Conservation (phyloP, 2,888 invertebrate species). For the Hirtodrosophila trivittata region DNA sequence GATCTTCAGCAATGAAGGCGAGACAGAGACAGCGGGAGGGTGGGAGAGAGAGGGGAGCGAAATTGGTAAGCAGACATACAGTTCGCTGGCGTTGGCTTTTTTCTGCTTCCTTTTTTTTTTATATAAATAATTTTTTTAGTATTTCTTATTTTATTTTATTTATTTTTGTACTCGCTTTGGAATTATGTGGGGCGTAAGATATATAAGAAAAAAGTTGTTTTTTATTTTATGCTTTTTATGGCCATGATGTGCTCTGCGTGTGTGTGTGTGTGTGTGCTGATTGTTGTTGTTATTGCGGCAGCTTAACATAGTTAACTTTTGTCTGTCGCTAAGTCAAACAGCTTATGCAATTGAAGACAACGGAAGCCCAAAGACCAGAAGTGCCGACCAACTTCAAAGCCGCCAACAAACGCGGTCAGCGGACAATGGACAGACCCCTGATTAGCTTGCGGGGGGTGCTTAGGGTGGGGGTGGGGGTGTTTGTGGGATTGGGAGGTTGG, state of each 20-base stretch:
- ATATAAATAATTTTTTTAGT: slow-evolving; percentile 1
- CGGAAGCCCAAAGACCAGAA: slow-evolving; percentile 9
- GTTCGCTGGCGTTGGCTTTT: slow-evolving; percentile 2
- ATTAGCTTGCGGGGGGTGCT: slow-evolving; percentile 1
- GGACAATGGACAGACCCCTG: background rate
- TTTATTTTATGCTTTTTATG: slow-evolving; percentile 21
- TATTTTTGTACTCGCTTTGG: slow-evolving; percentile 5
- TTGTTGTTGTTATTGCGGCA: slow-evolving; percentile 7
- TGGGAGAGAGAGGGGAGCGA: background rate
- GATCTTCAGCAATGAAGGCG: slow-evolving; percentile 14
- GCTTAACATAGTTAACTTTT: slow-evolving; percentile 15
- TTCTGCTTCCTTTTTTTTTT: slow-evolving; percentile 15
- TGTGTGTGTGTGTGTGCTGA: background rate
- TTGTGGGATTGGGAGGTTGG: too few species aligned
- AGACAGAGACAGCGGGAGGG: background rate
- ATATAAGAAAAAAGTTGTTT: slow-evolving; percentile 48
- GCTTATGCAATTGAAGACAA: slow-evolving; percentile 49
- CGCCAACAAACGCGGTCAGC: slow-evolving; percentile 3
- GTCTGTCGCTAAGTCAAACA: slow-evolving; percentile 32
- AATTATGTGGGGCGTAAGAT: slow-evolving; percentile 47
- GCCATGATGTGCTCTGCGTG: slow-evolving; percentile 15
- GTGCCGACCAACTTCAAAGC: slow-evolving; percentile 47
- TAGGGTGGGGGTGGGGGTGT: too few species aligned
- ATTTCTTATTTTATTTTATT: slow-evolving; percentile 14
- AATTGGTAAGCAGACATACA: background rate